Evolutionary conservation across 2,113 vertebrate genomes (phyloP), one percentile per base, ranked within the genome.

Genomic region (Tyrannus savana): DNA sequence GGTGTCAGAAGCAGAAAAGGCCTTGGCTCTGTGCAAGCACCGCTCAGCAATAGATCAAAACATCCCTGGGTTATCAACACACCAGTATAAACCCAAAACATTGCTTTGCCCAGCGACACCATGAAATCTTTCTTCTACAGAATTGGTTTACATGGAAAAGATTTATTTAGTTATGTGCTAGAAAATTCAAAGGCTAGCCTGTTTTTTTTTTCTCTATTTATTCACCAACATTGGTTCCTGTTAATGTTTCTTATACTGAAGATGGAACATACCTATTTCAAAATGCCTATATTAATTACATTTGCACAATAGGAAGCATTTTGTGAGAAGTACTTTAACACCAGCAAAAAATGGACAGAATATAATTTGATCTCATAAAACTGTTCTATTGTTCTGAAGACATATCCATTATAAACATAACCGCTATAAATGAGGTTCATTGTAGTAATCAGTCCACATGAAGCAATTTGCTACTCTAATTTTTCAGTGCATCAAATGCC

Each of bases 191-290:
- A 96, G 64, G 55, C 76, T 84, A 76, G 63, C 52, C 68, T 88
- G 86, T 91, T 96, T 96, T 96, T 92, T 97, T 91, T 96, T 96
- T 96, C 93, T 97, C 0, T 90, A 93, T 96, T 93, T 96, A 95
- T 95, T 97, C 87, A 93, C 90, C 8, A 24, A 78, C 30, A 77
- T 28, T 89, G 59, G 50, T 92, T 78, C 78, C 63, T 97, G 84
- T 73, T 97, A 90, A 93, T 95, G n/a, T 94, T 96, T 94, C 89
- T 90, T 85, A 91, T 88, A 76, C 83, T 94, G 90, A 94, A 97
- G 52, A 80, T 33, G 25, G 23, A 93, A 81, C 23, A 33, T 14
- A 41, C 4, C 14, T 53, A 7, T 81, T 86, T 77, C 68, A 81
- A 53, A 93, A 80, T n/a, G 14, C 14, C 75, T 92, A 37, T 69